Base-by-base conservation (phyloP, 2,888 invertebrate species). In the Cryptus armator region DNA sequence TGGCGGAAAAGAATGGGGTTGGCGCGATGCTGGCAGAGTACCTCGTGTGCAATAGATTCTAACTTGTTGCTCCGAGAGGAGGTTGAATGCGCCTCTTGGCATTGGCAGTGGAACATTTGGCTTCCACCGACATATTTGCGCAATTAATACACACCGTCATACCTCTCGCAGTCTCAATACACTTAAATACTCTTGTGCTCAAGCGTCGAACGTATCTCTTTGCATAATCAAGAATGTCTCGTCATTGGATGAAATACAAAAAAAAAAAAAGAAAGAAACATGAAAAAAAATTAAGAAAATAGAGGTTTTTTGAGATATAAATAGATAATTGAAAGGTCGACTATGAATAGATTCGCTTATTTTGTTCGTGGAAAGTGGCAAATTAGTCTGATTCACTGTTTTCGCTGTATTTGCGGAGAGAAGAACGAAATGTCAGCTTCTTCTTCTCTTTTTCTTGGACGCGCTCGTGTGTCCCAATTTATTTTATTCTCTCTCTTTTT, bases 61-160 rank as follows among this genome's bases (percentile, higher is more conserved):
- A 74, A 83, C 83, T 83, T 83, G 83, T 83, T 83, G 78, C 83
- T 74, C 14, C 10, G 19, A 48, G 78, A 78, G 51, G 72, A 78
- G 78, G 67, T 78, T 74, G 72, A 83, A 83, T 78, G 78, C 48
- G 78, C 78, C 66, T 48, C 71, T 83, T 78, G 78, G 77, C 82
- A 82, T 82, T 82, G 82, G 78, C 83, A 83, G 72, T 78, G 59
- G 78, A 74, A 59, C 67, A 59, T 78, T 78, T 83, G 83, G 83
- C 83, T 78, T 67, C 78, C 68, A 67, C 72, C 44, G 72, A 74
- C 72, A 68, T 68, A 67, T 67, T 83, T 78, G 51, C 71, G 78
- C 78, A 72, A 83, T 83, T 78, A 78, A 74, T 82, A 62, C 62
- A 59, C 51, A 71, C 71, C 32, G 53, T 16, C 10, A 32, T 44